Conservation (phyloP, 92 coral and sea anemone species). For the Heliopora coerulea region DNA sequence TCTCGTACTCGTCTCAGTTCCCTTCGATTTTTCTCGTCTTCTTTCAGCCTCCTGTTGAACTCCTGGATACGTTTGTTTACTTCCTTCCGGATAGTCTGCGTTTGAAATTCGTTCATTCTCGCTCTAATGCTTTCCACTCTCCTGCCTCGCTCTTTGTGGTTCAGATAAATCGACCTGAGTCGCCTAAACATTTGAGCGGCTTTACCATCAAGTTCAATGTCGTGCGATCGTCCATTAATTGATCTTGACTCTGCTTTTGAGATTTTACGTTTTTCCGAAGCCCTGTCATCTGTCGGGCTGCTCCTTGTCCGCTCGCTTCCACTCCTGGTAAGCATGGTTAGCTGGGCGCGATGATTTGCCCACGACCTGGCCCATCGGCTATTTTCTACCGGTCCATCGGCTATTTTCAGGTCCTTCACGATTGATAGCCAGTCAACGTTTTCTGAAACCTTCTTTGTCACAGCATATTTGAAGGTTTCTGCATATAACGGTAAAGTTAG, state of each 20-base stretch:
- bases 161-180: constrained; percentile 75
- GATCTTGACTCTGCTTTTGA: constrained; percentile 2
- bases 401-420: background rate
- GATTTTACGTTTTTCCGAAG: background rate
- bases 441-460: background rate
- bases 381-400: no score
- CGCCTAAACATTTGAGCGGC: constrained; percentile 72
- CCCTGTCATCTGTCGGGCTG: constrained; percentile 24
- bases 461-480: background rate
- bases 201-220: constrained; percentile 63
- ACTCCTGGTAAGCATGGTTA: constrained; percentile 54
- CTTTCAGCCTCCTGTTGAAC: constrained; percentile 59
- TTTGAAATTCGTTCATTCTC: constrained; percentile 65
- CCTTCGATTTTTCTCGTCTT: constrained; percentile 72
- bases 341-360: constrained; percentile 81
- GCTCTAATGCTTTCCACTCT: constrained; percentile 62
- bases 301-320: constrained; percentile 14
- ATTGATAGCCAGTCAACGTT: background rate
- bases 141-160: constrained; percentile 62
- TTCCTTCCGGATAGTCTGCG: constrained; percentile 66
- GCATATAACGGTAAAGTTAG: no score
- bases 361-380: constrained; percentile 77
- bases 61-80: constrained; percentile 70
- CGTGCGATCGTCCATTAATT: background rate
- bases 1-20: constrained; percentile 79